These are phyloP conservation scores for Mycteria americana DNA, from an alignment of 2,797 vertebrate genomes.

Conservation along the genomic window DNA sequence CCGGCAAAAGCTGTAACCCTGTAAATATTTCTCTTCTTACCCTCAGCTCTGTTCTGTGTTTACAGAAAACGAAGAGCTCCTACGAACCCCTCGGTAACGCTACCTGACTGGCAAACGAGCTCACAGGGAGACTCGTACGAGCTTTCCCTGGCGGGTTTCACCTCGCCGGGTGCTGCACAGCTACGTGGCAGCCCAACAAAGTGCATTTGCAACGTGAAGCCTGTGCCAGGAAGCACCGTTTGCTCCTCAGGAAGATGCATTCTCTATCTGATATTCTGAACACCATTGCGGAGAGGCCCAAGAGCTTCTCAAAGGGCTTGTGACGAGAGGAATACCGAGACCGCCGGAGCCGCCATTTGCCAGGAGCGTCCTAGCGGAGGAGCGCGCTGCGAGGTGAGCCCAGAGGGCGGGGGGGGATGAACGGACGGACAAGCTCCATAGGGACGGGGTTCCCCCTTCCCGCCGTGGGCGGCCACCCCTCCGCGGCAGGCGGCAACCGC, in stretches of 20 bases:
- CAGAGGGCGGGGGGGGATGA: too few relatives aligned
- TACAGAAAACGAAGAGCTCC: neutral
- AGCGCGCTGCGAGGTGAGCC: too few relatives aligned
- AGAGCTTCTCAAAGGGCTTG: accelerated
- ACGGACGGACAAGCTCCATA: too few relatives aligned
- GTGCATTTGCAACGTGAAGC: accelerated
- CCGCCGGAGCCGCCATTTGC: neutral
- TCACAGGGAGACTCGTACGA: too few relatives aligned
- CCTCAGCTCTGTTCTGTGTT: neutral
- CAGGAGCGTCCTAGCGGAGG: too few relatives aligned
- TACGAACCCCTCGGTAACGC: neutral
- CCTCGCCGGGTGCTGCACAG: accelerated
- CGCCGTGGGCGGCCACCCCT: neutral
- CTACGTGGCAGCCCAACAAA: accelerated
- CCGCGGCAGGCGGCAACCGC: neutral
- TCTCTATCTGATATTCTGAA: accelerated
- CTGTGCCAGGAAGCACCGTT: too few relatives aligned
- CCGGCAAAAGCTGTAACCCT: neutral
- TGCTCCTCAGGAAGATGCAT: accelerated
- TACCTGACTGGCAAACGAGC: accelerated
- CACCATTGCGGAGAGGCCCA: accelerated
- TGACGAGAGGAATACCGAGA: too few relatives aligned
- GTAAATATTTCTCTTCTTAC: accelerated
- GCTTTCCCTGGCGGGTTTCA: accelerated
- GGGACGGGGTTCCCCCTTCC: neutral